Evolutionary conservation across 2,797 vertebrate genomes (phyloP), one percentile per base, ranked within the genome.

Genomic region (Channallabes apus): DNA sequence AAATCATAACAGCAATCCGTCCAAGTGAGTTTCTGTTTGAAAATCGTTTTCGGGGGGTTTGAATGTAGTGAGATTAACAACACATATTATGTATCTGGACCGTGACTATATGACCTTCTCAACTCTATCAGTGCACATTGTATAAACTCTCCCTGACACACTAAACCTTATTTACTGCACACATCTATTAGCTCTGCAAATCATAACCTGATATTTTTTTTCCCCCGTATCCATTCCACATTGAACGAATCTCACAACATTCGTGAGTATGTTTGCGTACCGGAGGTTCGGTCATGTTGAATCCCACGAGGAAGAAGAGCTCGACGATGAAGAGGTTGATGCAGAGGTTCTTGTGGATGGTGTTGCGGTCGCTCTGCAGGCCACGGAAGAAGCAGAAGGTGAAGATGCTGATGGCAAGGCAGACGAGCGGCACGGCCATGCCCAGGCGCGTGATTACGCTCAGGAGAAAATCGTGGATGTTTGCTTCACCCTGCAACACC

Each of bases 351-450:
- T 99, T 99, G 94, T 98, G 98, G 92, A 99, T 99, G 87, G 98
- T 99, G 92, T 99, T 99, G 88, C 97, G 97, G 93, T 99, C 98
- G n/a, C 96, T 98, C 90, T 99, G 98, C 73, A 99, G 95, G 35
- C 98, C 98, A 71, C 96, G 95, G 96, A 99, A 99, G 94, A 99
- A 99, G 95, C 97, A 98, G 95, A 99, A 99, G 88, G 98, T 99
- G 93, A 99, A 98, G 94, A 99, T 97, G 95, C 97, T 98, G 93
- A 99, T 97, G 91, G 97, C 97, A 84, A 99, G 95, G 92, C 98
- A 99, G 91, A 99, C 96, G 1, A 99, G 97, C 80, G 98, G 99
- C 90, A 99, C 96, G 27, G 98, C 96, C 83, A 99, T 97, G 82
- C 98, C 98, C 94, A 99, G 97, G 90, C 97, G 96, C 22, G 97